Evolutionary conservation across 2,888 invertebrate genomes (phyloP).

Genomic region (Slavum lentiscoides): DNA sequence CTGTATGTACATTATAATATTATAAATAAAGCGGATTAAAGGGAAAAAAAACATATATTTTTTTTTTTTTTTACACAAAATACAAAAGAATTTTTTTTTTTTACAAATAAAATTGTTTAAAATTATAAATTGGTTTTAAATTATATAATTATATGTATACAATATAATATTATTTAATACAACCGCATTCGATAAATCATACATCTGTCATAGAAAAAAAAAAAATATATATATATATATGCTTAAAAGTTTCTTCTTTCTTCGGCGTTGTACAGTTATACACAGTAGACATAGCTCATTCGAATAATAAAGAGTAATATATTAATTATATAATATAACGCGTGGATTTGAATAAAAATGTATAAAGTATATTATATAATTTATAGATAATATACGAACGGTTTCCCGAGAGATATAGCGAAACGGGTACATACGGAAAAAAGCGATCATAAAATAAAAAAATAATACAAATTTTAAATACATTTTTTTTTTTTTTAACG

Average conservation of each 20-base stretch:
- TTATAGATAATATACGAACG: too few relatives aligned
- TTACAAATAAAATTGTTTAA: constrained; percentile 49
- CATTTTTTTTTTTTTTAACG: too few relatives aligned
- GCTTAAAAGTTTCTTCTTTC: background rate
- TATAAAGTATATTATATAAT: background rate
- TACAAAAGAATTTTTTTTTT: constrained; percentile 40
- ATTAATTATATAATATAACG: background rate
- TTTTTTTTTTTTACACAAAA: constrained; percentile 47
- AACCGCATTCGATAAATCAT: constrained; percentile 12
- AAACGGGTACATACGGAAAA: too few relatives aligned
- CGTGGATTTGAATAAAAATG: background rate
- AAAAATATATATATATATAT: constrained; percentile 17
- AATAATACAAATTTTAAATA: too few relatives aligned
- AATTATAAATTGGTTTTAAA: constrained; percentile 30
- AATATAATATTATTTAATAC: constrained; percentile 24
- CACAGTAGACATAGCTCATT: constrained; percentile 27
- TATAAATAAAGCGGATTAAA: background rate
- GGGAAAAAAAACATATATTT: constrained; percentile 38
- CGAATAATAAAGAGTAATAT: constrained; percentile 26
- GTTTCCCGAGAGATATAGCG: too few relatives aligned
- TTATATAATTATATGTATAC: constrained; percentile 13
- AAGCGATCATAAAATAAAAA: too few relatives aligned
- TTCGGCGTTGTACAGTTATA: constrained; percentile 16
- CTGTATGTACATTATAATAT: too few relatives aligned
- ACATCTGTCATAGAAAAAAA: constrained; percentile 6